Conservation (phyloP, 2,113 vertebrate genomes). For the Onychostruthus taczanowskii region DNA sequence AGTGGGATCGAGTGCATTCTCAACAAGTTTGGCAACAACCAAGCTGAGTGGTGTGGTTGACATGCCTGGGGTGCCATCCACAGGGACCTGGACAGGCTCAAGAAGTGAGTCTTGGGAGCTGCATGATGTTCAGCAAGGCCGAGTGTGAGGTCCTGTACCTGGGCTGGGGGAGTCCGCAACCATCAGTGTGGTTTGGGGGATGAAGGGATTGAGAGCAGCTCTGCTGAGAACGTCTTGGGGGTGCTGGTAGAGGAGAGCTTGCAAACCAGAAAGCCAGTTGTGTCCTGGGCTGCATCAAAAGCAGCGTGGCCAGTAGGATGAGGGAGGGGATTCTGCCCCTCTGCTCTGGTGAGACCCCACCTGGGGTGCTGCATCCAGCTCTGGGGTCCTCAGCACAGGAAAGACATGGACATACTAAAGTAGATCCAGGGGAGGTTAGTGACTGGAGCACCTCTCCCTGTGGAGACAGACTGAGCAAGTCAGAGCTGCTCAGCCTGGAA, state of each 20-base stretch:
- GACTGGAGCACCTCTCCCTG: background rate
- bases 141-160: background rate
- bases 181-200: background rate
- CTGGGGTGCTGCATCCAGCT: background rate
- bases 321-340: background rate
- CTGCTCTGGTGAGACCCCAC: background rate
- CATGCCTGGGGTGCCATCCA: background rate
- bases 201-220: background rate
- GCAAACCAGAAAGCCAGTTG: accelerated
- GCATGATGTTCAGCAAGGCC: background rate
- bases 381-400: background rate
- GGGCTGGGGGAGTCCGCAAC: background rate
- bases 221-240: background rate
- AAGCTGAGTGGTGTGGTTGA: background rate
- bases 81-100: background rate
- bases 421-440: background rate
- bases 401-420: background rate
- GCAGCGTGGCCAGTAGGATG: accelerated
- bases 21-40: background rate
- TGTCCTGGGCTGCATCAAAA: background rate
- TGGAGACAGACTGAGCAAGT: background rate
- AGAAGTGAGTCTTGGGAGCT: background rate
- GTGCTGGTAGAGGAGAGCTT: background rate
- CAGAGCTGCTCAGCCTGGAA: background rate
- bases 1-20: accelerated